Base-by-base conservation (phyloP, 2,888 invertebrate genomes). In the Coelinius sp. region DNA sequence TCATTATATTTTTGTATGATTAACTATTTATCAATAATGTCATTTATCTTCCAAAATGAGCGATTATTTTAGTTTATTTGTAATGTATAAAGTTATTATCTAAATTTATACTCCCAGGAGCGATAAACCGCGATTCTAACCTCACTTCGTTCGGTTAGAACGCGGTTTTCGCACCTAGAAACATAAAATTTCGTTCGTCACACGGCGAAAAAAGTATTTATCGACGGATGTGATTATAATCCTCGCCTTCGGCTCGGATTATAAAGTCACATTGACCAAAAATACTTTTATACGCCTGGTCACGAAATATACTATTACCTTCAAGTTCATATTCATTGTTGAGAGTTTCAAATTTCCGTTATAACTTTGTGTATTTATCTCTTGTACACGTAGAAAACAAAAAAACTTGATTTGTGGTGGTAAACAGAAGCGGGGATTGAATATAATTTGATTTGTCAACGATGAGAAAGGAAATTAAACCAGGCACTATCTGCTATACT, bases 361-460 rank as follows among this genome's bases (percentile, higher is more conserved):
- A 4, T 3, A 27, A 56, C 31, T 56, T 56, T n/a, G 8, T 31
- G 17, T 24, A 53, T 25, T 53, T 53, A 56, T 27, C 31, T 56
- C 17, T 17, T 31, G 17, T 56, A 56, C 56, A 56, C 56, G 56
- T 56, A 56, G 56, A 56, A n/a, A 31, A 53, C n/a, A 14, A n/a
- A 25, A 27, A 53, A 56, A 56, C 17, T 56, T 27, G 27, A 56
- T 27, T 27, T 56, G 31, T 56, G 14, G 31, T 14, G 27, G 31
- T 56, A 31, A 56, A 56, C 14, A 14, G n/a, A 56, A 7, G 25
- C n/a, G 56, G 24, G 56, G 10, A 56, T 56, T 56, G 31, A 25
- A 56, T 56, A 27, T 52, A 52, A 52, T 52, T 52, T 2, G 56
- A 56, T 56, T 56, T 14, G 17, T 56, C 27, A 14, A 56, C 31